Evolutionary conservation across 2,888 invertebrate genomes (phyloP).

Genomic region (Caenorhabditis virilis): DNA sequence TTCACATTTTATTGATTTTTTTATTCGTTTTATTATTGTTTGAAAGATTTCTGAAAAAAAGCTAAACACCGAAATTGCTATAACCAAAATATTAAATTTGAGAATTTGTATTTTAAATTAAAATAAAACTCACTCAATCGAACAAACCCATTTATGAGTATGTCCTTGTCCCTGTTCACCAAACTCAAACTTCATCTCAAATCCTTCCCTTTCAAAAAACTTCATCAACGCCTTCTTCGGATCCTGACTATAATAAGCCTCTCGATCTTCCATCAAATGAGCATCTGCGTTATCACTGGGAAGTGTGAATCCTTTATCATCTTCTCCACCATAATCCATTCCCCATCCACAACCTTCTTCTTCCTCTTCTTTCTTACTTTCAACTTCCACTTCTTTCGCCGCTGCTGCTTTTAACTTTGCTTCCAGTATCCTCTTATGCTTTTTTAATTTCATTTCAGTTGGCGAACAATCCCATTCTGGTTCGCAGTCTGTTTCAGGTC

Average conservation of each 20-base stretch:
- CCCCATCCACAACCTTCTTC: constrained; percentile 85
- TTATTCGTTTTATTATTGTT: no score
- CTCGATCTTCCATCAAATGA: constrained; percentile 72
- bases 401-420: constrained; percentile 48
- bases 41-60: no score
- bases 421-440: constrained; percentile 60
- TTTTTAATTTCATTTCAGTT: constrained; percentile 68
- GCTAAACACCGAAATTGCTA: no score
- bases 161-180: constrained; percentile 83
- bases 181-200: constrained; percentile 77
- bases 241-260: constrained; percentile 87
- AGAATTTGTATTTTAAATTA: neutral
- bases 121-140: constrained; percentile 72
- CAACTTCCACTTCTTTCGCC: constrained; percentile 35
- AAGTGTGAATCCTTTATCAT: constrained; percentile 5
- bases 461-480: constrained; percentile 81
- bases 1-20: no score
- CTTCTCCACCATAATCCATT: constrained; percentile 74
- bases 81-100: neutral
- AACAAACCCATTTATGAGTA: constrained; percentile 81
- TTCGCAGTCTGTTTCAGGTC: constrained; percentile 85
- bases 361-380: constrained; percentile 68
- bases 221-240: constrained; percentile 91
- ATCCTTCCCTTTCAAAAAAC: constrained; percentile 90
- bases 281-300: constrained; percentile 36